Conservation (phyloP, 30 jellyfish, hydroid and myxozoan genomes). For the Turritopsis rubra region DNA sequence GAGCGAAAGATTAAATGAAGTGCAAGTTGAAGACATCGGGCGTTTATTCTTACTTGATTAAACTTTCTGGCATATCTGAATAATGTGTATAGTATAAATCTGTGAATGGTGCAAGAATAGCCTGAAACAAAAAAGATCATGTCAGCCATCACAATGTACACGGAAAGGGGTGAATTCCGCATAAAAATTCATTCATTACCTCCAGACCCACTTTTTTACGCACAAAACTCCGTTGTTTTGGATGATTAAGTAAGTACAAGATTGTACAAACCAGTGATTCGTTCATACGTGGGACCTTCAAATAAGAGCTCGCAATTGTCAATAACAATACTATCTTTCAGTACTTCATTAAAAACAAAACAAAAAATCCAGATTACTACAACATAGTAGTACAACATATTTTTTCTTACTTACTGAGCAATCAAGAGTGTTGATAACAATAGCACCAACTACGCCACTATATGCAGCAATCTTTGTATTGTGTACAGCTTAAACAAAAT, state of each 20-base stretch:
- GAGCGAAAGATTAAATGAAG: neutral
- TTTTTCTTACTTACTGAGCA: constrained; percentile 59
- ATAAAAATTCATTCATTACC: constrained; percentile 30
- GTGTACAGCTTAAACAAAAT: constrained; percentile 57
- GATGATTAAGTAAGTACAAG: constrained; percentile 73
- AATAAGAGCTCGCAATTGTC: neutral
- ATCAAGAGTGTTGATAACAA: constrained; percentile 70
- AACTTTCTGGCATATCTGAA: constrained; percentile 73
- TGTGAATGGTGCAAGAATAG: constrained; percentile 89
- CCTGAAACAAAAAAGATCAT: constrained; percentile 33
- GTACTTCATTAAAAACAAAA: neutral
- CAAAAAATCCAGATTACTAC: neutral
- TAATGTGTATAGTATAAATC: constrained; percentile 74
- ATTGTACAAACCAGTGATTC: constrained; percentile 79
- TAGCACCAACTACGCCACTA: constrained; percentile 89
- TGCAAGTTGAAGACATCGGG: neutral
- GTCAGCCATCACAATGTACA: neutral
- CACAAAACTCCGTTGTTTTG: constrained; percentile 56
- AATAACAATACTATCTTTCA: neutral
- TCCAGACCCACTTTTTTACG: constrained; percentile 78
- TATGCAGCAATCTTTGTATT: constrained; percentile 68
- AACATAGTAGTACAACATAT: neutral
- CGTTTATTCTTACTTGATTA: constrained; percentile 57
- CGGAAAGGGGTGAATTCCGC: neutral
- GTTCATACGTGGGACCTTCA: constrained; percentile 88